Evolutionary conservation across 2,888 invertebrate species (phyloP), one percentile per base, ranked within the genome.

Genomic region (Taphrorychus bicolor): DNA sequence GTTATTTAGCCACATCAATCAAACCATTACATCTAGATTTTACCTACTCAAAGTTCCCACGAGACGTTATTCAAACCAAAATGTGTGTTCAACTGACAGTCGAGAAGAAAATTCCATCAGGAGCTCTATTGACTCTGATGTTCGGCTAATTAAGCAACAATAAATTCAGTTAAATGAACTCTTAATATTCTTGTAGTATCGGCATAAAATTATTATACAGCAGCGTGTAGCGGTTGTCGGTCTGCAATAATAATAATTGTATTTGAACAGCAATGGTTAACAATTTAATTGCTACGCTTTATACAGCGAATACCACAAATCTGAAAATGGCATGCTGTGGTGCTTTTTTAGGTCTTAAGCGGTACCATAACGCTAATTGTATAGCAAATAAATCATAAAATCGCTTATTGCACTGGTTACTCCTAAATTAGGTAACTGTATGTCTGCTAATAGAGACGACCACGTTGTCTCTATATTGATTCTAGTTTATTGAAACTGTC

Each of bases 331-430:
- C 48, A 21, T n/a, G 51, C 21, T 51, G 7, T 49, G 32, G 40
- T 63, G 63, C 49, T 23, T 63, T 57, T 63, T 42, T 41, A 63
- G 63, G 63, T 58, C 52, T 57, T 54, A 21, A 62, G 49, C 45
- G 54, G 62, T 62, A 62, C 21, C 23, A 16, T 18, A 49, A 14
- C 23, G 22, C 40, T 62, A 48, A 56, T 45, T 45, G 14, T 45
- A 45, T n/a, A 17, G 45, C 45, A 45, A 45, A 24, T 16, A 53
- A 53, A 53, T 53, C 45, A 45, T 53, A 19, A 58, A 41, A 32
- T 32, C 32, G n/a, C n/a, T 52, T 42, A 21, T 48, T 58, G 48
- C 22, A 23, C 48, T 48, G 23, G 51, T 41, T 53, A 40, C 23
- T 53, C 14, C 42, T 42, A 45, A 16, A 61, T 61, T 53, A 53